Conservation (phyloP, 2,888 invertebrate species). For the Diabrotica balteata region DNA sequence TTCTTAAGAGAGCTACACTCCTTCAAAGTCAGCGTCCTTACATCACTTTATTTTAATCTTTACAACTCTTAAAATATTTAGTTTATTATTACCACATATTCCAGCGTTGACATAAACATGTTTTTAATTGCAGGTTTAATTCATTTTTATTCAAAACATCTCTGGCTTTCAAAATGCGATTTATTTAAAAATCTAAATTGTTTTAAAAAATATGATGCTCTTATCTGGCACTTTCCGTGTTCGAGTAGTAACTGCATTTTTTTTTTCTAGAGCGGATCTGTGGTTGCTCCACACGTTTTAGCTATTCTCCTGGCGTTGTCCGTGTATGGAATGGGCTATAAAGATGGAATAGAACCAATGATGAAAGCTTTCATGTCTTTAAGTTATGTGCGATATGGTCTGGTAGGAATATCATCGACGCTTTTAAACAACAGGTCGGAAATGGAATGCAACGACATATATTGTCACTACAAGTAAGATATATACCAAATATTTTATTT, state of each 20-base stretch:
- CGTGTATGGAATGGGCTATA: constrained; percentile 71
- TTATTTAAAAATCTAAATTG: not conserved
- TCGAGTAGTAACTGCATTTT: constrained; percentile 36
- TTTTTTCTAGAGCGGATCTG: constrained; percentile 68
- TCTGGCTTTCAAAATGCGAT: too few relatives aligned
- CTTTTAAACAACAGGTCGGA: constrained; percentile 67
- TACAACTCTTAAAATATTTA: too few relatives aligned
- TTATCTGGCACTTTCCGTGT: not conserved
- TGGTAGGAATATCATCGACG: constrained; percentile 66
- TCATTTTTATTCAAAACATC: too few relatives aligned
- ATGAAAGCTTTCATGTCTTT: constrained; percentile 66
- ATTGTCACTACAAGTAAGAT: constrained; percentile 63
- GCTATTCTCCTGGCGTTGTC: constrained; percentile 67
- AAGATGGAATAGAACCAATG: constrained; percentile 62
- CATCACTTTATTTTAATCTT: too few relatives aligned
- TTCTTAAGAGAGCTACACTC: too few relatives aligned
- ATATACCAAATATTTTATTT: constrained; percentile 53
- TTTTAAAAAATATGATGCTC: not conserved
- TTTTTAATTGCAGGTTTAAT: too few relatives aligned
- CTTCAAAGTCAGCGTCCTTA: too few relatives aligned
- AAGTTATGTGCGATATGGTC: constrained; percentile 73
- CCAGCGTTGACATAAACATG: too few relatives aligned
- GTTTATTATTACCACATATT: too few relatives aligned
- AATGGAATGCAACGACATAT: constrained; percentile 69
- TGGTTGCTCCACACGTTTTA: constrained; percentile 65